Evolutionary conservation across 2,797 vertebrate species (phyloP).

Genomic region (Valencia hispanica): DNA sequence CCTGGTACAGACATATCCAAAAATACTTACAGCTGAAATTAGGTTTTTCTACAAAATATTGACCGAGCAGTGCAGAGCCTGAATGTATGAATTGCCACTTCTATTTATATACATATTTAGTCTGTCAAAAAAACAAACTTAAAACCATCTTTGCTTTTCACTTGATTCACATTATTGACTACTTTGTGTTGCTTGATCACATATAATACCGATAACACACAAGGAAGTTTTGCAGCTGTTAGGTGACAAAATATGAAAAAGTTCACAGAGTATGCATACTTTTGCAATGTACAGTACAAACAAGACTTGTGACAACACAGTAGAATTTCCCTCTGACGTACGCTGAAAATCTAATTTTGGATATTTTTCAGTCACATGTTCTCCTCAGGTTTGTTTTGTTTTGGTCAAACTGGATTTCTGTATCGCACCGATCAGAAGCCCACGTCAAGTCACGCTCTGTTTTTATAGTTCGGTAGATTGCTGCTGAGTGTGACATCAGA

Average conservation of each 20-base stretch:
- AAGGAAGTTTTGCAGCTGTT: background rate
- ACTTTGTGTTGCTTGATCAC: background rate
- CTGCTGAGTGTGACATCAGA: background rate
- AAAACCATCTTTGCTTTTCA: background rate
- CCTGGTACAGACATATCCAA: background rate
- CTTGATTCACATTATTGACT: background rate
- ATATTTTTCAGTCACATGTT: background rate
- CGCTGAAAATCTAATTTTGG: background rate
- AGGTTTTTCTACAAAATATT: background rate
- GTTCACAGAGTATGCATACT: background rate
- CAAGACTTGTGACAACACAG: background rate
- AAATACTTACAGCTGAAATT: background rate
- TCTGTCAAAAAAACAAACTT: background rate
- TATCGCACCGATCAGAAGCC: background rate
- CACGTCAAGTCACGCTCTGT: background rate
- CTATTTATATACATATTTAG: no score
- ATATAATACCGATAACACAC: background rate
- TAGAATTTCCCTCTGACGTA: background rate
- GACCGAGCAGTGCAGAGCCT: background rate
- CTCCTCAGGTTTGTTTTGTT: background rate
- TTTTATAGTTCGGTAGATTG: background rate
- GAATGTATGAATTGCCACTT: background rate
- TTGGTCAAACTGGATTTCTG: background rate
- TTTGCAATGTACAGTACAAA: background rate
- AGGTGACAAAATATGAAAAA: background rate